Conservation (phyloP, 2,888 invertebrate species). For the Neoascia interrupta region DNA sequence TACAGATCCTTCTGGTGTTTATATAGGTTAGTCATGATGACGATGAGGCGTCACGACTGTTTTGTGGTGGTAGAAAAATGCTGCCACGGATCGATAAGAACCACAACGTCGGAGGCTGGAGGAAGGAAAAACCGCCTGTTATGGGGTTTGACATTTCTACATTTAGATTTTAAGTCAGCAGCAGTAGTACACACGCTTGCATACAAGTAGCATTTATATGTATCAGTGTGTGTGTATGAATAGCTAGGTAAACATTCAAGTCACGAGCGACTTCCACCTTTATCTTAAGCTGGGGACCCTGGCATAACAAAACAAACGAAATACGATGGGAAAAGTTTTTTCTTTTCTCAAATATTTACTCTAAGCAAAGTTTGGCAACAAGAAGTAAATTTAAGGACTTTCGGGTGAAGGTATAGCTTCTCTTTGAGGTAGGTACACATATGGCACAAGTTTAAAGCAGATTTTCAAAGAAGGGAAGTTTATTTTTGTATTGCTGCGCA, state of each 20-base stretch:
- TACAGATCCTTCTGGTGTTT: not conserved
- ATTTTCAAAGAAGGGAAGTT: conserved; percentile 2
- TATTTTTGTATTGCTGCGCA: not conserved
- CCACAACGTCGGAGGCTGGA: not conserved
- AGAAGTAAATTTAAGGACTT: conserved; percentile 12
- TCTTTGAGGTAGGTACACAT: not conserved
- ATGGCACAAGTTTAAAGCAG: not conserved
- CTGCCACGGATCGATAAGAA: conserved; percentile 1
- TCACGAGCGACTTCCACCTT: conserved; percentile 35
- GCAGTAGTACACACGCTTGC: not conserved
- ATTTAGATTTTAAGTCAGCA: too few species aligned
- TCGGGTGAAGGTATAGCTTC: too few species aligned
- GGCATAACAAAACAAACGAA: not conserved
- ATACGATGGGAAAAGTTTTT: not conserved
- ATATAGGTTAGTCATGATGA: not conserved
- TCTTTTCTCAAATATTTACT: conserved; percentile 32
- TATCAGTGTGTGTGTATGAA: not conserved
- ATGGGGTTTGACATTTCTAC: not conserved
- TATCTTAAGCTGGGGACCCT: conserved; percentile 15
- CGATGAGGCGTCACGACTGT: too few species aligned
- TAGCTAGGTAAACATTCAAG: conserved; percentile 28
- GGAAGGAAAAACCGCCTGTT: conserved; percentile 16
- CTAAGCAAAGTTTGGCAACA: conserved; percentile 8
- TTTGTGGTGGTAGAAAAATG: too few species aligned
- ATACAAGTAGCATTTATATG: not conserved